Base-by-base conservation (phyloP, 2,888 invertebrate species). In the Drosophila algonquin region DNA sequence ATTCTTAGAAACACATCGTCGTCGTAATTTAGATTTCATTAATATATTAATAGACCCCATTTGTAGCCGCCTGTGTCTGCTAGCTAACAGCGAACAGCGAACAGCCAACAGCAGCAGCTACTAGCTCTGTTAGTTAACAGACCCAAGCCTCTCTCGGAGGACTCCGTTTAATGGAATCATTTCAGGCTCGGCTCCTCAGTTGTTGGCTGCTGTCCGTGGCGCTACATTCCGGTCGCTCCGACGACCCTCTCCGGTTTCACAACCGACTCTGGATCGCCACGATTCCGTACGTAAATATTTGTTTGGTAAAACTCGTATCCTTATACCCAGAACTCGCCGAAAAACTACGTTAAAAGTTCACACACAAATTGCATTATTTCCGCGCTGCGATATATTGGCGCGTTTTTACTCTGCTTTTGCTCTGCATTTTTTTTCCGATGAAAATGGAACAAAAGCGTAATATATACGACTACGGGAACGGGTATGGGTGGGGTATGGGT, bases 311-410 rank as follows among this genome's bases (percentile, higher is more conserved):
- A 80, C 75, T 79, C 68, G 80, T 67, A 75, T 72, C 56, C 75
- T 46, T 44, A 54, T 27, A 45, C n/a, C 18, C n/a, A 30, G 35
- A 35, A 45, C 12, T 27, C 30, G 44, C 65, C 21, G 21, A 71
- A 61, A 64, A 72, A 71, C 76, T 84, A 77, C 80, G 81, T 81
- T 79, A 76, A 83, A 87, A 83, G 87, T 87, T 81, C 80, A 81
- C 78, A 83, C 81, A 86, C 87, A 83, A 86, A 83, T 83, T 86
- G 83, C 87, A 83, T 86, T 84, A 83, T 81, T 65, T 86, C 63
- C 77, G 74, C 55, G 59, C 63, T 68, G 60, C 75, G 64, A 77
- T 81, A 86, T 79, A 87, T 86, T 83, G 79, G 79, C 82, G 81
- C 78, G 81, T 56, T 73, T 79, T 79, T 62, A 71, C 70, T 50